Conservation (phyloP, 2,888 invertebrate genomes). For the Lamellibrachia columna region DNA sequence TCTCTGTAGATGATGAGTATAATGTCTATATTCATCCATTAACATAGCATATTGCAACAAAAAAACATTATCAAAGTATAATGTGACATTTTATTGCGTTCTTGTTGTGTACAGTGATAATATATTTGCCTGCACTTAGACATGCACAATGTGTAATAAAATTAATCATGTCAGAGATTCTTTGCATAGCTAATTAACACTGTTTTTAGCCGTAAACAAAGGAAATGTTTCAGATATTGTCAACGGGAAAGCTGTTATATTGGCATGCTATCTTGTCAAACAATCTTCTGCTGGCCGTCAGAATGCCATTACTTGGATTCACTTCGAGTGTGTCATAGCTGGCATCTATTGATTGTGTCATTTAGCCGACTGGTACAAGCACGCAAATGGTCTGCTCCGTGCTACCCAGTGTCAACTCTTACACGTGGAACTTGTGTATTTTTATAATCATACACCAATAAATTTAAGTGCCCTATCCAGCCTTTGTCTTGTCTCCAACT, state of each 20-base stretch:
- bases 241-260: not conserved
- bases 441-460: slow-evolving; percentile 9
- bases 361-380: slow-evolving; percentile 4
- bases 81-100: not conserved
- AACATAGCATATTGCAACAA: not conserved
- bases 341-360: slow-evolving; percentile 12
- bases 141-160: not conserved
- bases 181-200: not conserved
- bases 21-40: not conserved
- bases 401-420: not conserved
- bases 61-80: not conserved
- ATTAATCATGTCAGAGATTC: not conserved
- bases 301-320: not conserved
- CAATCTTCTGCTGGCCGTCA: not conserved
- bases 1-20: not conserved
- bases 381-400: not conserved
- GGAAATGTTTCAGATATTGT: not conserved
- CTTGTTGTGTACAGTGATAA: not conserved
- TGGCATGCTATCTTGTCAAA: slow-evolving; percentile 16
- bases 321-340: slow-evolving; percentile 9
- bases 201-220: not conserved
- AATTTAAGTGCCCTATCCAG: not conserved
- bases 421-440: slow-evolving; percentile 6
- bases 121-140: not conserved
- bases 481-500: not conserved